These are phyloP conservation scores for Gracilinanus agilis DNA, from an alignment of 2,113 vertebrate species.

Conservation along the genomic window DNA sequence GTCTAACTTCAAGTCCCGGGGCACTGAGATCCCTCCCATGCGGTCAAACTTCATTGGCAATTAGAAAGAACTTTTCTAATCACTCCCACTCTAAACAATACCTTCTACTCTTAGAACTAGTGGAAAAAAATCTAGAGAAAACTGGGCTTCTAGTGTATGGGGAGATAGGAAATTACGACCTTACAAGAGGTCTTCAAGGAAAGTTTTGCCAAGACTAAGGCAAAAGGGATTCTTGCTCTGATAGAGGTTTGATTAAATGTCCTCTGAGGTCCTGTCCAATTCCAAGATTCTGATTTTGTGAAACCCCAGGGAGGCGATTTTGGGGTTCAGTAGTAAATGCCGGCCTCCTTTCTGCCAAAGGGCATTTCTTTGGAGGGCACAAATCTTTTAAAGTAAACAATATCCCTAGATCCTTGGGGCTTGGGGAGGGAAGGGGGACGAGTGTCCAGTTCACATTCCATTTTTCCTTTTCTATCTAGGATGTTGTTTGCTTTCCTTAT, in stretches of 20 bases:
- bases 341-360: background rate
- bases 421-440: background rate
- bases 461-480: background rate
- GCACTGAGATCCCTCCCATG: background rate
- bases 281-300: background rate
- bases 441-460: background rate
- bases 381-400: background rate
- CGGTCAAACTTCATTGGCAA: background rate
- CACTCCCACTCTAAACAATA: background rate
- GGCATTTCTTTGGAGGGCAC: background rate
- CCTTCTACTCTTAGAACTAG: background rate
- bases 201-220: background rate
- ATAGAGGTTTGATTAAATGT: background rate
- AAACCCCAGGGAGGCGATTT: background rate
- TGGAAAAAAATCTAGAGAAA: background rate
- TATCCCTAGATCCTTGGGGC: background rate
- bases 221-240: background rate
- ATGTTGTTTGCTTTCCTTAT: background rate
- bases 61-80: too few species aligned
- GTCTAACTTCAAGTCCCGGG: background rate
- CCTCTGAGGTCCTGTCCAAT: background rate
- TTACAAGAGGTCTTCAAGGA: background rate
- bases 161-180: background rate
- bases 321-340: background rate
- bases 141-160: background rate